These are phyloP conservation scores for Archivesica marissinica DNA, from an alignment of 1,140 invertebrate genomes.

Conservation along the genomic window DNA sequence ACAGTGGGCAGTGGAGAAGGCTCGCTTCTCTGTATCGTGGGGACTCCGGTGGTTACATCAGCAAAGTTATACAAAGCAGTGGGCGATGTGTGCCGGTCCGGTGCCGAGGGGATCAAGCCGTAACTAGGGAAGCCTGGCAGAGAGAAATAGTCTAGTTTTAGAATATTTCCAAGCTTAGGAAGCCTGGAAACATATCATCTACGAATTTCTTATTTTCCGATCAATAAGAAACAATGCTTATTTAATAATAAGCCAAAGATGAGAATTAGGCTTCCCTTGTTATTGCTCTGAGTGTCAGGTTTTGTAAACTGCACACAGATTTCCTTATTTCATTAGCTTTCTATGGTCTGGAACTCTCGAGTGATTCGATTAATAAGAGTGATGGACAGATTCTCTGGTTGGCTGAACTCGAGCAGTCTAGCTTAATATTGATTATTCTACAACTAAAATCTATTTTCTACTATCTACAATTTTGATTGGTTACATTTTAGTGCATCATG, in stretches of 20 bases:
- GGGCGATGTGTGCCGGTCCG: constrained; percentile 61
- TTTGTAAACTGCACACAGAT: constrained; percentile 49
- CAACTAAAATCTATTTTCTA: constrained; percentile 38
- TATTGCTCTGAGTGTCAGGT: constrained; percentile 58
- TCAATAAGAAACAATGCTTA: too few relatives aligned
- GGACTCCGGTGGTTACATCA: constrained; percentile 52
- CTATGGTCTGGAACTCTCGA: background rate
- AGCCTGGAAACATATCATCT: background rate
- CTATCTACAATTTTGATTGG: constrained; percentile 47
- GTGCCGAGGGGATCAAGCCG: constrained; percentile 63
- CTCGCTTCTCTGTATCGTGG: constrained; percentile 63
- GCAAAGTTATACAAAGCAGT: constrained; percentile 66
- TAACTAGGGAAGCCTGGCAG: constrained; percentile 70
- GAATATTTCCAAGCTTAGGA: background rate
- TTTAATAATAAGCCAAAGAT: too few relatives aligned
- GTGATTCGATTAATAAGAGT: background rate
- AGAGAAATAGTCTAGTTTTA: constrained; percentile 29
- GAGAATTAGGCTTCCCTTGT: constrained; percentile 58
- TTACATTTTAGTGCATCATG: constrained; percentile 49
- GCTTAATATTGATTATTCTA: constrained; percentile 36
- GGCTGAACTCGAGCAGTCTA: constrained; percentile 25
- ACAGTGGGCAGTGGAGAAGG: constrained; percentile 65
- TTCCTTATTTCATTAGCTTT: background rate
- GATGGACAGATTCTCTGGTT: background rate
- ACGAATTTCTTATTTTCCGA: too few relatives aligned